Evolutionary conservation across 2,888 invertebrate genomes (phyloP).

Genomic region (Melanostoma mellinum): DNA sequence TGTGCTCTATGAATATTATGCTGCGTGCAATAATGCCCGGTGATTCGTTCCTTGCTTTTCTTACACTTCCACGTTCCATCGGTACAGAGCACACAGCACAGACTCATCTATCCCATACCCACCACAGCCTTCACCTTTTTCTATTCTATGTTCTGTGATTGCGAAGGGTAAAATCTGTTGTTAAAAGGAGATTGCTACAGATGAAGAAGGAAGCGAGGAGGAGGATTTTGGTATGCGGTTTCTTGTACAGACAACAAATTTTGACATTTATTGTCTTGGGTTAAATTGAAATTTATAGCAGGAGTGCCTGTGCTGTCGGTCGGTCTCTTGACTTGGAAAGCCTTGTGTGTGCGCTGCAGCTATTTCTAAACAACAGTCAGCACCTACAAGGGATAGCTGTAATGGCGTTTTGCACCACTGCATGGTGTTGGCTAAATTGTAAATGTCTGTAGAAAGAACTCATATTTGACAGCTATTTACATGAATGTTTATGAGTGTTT

Average conservation of each 20-base stretch:
- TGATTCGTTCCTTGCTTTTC: constrained; percentile 13
- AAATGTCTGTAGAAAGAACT: constrained; percentile 48
- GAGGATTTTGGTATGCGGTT: constrained; percentile 42
- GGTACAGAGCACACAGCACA: constrained; percentile 15
- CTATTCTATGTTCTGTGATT: not conserved
- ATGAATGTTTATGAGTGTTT: constrained; percentile 24
- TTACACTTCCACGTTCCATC: too few relatives aligned
- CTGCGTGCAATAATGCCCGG: constrained; percentile 32
- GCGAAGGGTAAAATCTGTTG: constrained; percentile 20
- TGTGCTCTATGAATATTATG: constrained; percentile 53
- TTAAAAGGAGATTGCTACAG: constrained; percentile 2
- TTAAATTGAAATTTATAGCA: constrained; percentile 71
- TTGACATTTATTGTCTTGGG: constrained; percentile 71
- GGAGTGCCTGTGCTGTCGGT: constrained; percentile 27
- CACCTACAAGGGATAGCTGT: constrained; percentile 34
- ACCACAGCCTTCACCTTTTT: not conserved
- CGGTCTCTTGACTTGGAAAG: not conserved
- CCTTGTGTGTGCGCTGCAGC: not conserved
- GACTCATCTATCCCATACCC: not conserved
- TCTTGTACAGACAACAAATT: constrained; percentile 69
- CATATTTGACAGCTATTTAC: constrained; percentile 40
- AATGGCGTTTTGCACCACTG: constrained; percentile 31
- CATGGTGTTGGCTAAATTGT: constrained; percentile 46
- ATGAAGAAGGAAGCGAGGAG: not conserved
- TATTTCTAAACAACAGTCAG: constrained; percentile 13